A percentile compares a stretch with the other conserved stretches of the same genome.
Conservation (phyloP, 2,113 vertebrate species). For the Sclerurus mexicanus region DNA sequence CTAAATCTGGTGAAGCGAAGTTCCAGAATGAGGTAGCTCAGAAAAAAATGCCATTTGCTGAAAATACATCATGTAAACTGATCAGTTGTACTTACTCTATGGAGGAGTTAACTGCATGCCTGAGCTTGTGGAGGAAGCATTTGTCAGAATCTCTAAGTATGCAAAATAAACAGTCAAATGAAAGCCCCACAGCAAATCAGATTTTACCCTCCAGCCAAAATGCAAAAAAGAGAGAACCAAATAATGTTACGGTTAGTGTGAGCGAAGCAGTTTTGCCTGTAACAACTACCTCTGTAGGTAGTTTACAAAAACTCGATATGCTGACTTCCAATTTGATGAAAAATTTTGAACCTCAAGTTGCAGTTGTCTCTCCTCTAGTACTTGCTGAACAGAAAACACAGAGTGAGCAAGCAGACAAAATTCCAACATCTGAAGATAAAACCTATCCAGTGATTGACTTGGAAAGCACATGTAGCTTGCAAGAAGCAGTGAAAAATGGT, state of each 20-base stretch:
- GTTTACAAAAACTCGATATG: conserved; percentile 55
- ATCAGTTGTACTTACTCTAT: background rate
- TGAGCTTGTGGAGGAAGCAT: conserved; percentile 70
- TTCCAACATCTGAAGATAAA: background rate
- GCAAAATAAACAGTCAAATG: background rate
- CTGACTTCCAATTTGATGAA: conserved; percentile 42
- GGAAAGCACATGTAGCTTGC: conserved; percentile 37
- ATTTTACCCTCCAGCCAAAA: background rate
- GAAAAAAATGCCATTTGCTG: background rate
- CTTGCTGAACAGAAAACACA: conserved; percentile 59
- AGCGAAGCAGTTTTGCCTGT: background rate
- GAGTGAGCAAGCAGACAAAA: background rate
- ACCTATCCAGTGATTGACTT: conserved; percentile 28
- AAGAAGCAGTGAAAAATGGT: background rate
- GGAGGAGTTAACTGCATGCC: conserved; percentile 70
- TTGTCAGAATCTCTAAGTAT: background rate
- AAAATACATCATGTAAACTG: background rate
- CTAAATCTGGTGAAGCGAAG: background rate
- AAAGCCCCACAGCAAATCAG: background rate
- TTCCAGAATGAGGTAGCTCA: background rate
- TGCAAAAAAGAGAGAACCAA: background rate
- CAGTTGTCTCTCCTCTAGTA: conserved; percentile 77
- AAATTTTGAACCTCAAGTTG: conserved; percentile 74
- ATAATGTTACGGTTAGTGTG: background rate
- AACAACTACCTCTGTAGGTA: background rate